Conservation (phyloP, 2,113 vertebrate species). For the Brachyhypopomus occidentalis region DNA sequence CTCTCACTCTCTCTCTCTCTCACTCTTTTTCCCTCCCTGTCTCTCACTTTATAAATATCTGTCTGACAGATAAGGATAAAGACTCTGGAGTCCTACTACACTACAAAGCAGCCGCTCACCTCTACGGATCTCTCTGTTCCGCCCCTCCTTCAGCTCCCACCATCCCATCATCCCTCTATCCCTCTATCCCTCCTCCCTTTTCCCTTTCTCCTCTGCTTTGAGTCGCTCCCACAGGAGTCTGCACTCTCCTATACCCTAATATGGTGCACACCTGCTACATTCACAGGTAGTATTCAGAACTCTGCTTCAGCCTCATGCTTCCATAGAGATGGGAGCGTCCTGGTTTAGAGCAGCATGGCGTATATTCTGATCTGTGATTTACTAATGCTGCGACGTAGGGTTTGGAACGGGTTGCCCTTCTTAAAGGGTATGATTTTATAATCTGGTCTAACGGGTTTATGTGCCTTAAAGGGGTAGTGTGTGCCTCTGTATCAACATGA, state of each 20-base stretch:
- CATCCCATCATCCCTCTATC: constrained; percentile 22
- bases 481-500: constrained; percentile 9
- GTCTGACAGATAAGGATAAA: constrained; percentile 73
- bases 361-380: neutral
- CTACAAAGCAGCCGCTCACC: constrained; percentile 71
- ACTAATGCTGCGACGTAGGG: constrained; percentile 36
- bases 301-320: neutral
- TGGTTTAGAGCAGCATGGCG: too few species aligned
- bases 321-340: neutral
- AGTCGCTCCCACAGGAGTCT: constrained; percentile 64
- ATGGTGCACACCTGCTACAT: constrained; percentile 11
- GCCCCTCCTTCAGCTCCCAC: constrained; percentile 1
- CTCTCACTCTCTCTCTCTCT: neutral
- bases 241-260: constrained; percentile 9
- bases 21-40: neutral
- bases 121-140: constrained; percentile 51
- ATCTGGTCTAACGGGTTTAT: constrained; percentile 23
- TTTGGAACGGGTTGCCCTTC: constrained; percentile 67
- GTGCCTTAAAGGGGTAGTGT: constrained; percentile 5
- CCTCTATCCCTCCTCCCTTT: constrained; percentile 18
- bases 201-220: constrained; percentile 1
- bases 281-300: neutral
- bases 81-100: constrained; percentile 65
- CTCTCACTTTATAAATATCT: constrained; percentile 1
- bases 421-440: constrained; percentile 42